A percentile compares a stretch with the other conserved stretches of the same genome.
These are phyloP conservation scores for Tenebrosternarchus preto DNA, from an alignment of 2,113 vertebrate species.

Conservation along the genomic window DNA sequence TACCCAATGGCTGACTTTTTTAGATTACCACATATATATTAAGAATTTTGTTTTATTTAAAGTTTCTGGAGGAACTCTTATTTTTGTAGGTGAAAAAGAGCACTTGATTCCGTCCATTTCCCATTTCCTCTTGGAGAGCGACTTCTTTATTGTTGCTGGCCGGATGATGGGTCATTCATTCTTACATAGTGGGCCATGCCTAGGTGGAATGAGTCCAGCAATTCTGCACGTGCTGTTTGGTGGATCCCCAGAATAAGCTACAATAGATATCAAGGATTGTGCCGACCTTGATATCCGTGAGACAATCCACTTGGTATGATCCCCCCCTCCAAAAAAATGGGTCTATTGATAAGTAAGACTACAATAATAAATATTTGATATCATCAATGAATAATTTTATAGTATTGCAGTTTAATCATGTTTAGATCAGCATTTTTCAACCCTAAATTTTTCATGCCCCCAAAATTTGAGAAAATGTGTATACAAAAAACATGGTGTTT, in stretches of 20 bases:
- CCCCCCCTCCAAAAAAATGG: too few species aligned
- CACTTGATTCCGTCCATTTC: background rate
- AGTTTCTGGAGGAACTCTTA: too few species aligned
- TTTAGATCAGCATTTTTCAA: background rate
- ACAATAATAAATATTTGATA: too few species aligned
- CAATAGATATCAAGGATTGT: background rate
- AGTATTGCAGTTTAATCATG: background rate
- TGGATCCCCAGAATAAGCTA: background rate
- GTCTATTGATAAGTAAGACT: too few species aligned
- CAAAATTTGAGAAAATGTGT: too few species aligned
- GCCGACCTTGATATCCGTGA: conserved; percentile 9
- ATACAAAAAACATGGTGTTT: too few species aligned
- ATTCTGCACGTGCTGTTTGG: conserved; percentile 1
- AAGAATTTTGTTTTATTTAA: too few species aligned
- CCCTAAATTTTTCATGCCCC: too few species aligned
- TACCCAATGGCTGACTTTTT: too few species aligned
- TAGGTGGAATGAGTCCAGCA: background rate
- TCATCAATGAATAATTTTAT: too few species aligned
- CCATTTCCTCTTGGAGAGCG: background rate
- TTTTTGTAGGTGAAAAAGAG: too few species aligned
- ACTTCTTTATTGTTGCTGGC: background rate
- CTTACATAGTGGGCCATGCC: background rate
- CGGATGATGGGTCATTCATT: background rate
- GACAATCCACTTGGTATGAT: background rate
- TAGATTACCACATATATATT: too few species aligned